These are phyloP conservation scores for Apis laboriosa DNA, from an alignment of 1,140 invertebrate genomes.

Conservation along the genomic window DNA sequence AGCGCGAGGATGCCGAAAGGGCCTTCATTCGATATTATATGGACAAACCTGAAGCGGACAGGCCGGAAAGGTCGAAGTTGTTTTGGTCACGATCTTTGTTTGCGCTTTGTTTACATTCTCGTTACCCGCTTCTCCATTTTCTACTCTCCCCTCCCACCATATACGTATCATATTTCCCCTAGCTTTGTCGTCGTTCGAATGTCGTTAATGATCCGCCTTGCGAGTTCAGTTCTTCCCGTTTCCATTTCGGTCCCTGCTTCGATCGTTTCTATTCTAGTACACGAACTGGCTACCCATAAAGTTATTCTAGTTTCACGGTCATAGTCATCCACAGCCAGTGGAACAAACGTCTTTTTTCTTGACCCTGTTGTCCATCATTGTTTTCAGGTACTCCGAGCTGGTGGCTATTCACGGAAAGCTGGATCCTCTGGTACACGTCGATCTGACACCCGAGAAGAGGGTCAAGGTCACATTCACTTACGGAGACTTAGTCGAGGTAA, in stretches of 20 bases:
- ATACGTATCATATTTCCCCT: neutral
- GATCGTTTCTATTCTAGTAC: slow-evolving; percentile 15
- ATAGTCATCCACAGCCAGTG: neutral
- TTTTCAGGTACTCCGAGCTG: slow-evolving; percentile 89
- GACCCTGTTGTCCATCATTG: slow-evolving; percentile 43
- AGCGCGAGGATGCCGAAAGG: slow-evolving; percentile 95
- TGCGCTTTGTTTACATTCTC: neutral
- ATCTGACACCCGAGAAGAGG: slow-evolving; percentile 91
- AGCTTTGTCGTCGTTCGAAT: neutral
- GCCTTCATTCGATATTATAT: slow-evolving; percentile 96
- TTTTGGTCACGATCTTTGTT: neutral
- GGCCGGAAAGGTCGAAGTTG: slow-evolving; percentile 86
- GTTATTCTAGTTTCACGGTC: slow-evolving; percentile 61
- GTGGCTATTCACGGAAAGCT: slow-evolving; percentile 91
- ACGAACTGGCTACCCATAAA: slow-evolving; percentile 34
- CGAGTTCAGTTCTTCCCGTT: slow-evolving; percentile 11
- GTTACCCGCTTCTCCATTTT: slow-evolving; percentile 3
- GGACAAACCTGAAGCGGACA: slow-evolving; percentile 90
- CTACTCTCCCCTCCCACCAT: neutral
- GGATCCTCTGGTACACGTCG: slow-evolving; percentile 92
- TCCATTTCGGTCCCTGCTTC: slow-evolving; percentile 6
- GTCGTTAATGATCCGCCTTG: neutral
- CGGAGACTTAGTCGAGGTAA: slow-evolving; percentile 86
- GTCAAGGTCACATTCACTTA: slow-evolving; percentile 92
- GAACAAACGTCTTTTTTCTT: slow-evolving; percentile 22